Evolutionary conservation across 2,888 invertebrate species (phyloP).

Genomic region (Nudaria mundana): DNA sequence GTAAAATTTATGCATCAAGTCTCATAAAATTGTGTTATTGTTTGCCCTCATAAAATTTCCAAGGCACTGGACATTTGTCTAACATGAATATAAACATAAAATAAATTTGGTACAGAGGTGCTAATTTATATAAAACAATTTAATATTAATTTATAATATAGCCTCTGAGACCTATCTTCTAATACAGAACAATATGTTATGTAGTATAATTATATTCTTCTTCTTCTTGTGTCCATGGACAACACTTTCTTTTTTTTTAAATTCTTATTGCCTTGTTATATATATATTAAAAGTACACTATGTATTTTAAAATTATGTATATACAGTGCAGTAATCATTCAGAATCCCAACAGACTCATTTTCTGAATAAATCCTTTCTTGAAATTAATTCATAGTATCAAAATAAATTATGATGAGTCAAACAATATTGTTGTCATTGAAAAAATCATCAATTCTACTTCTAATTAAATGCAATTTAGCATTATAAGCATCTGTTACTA

Average conservation of each 20-base stretch:
- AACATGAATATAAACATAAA: slow-evolving; percentile 17
- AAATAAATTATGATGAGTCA: slow-evolving; percentile 30
- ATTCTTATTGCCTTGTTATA: too few species aligned
- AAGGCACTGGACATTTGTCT: slow-evolving; percentile 45
- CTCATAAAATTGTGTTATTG: slow-evolving; percentile 27
- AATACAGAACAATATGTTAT: slow-evolving; percentile 36
- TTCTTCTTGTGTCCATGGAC: too few species aligned
- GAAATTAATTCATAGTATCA: slow-evolving; percentile 1
- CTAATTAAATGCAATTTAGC: slow-evolving; percentile 81
- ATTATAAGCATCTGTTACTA: slow-evolving; percentile 64
- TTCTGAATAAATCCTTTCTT: slow-evolving; percentile 5
- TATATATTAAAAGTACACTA: too few species aligned
- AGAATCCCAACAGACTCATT: too few species aligned
- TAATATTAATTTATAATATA: slow-evolving; percentile 18
- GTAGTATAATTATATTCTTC: too few species aligned
- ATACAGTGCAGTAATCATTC: slow-evolving; percentile 16
- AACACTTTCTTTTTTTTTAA: too few species aligned
- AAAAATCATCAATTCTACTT: slow-evolving; percentile 81
- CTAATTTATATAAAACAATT: slow-evolving; percentile 15
- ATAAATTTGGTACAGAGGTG: slow-evolving; percentile 15
- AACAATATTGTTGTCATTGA: slow-evolving; percentile 79
- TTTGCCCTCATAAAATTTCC: slow-evolving; percentile 34
- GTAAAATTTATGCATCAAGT: slow-evolving; percentile 36
- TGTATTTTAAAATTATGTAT: too few species aligned
- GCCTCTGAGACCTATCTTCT: slow-evolving; percentile 31